Evolutionary conservation across 2,113 vertebrate genomes (phyloP), one percentile per base, ranked within the genome.

Genomic region (Lagopus leucura): DNA sequence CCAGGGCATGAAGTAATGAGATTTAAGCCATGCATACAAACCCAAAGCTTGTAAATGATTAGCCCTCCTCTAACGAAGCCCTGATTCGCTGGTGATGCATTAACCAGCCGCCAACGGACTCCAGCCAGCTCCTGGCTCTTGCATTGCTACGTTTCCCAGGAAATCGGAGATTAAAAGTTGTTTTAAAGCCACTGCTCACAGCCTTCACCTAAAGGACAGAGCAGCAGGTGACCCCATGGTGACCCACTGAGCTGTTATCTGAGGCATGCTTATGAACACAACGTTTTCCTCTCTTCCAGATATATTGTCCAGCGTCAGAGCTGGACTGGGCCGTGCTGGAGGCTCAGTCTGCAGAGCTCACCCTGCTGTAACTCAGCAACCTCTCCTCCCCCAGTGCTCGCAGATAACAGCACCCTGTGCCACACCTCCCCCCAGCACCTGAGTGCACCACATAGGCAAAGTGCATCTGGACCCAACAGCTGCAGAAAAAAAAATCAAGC

Each of bases 331-430:
- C 32, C 4, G 1, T 2, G 4, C 1, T 10, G 3, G 40, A 55
- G n/a, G 43, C 55, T 57, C 52, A 9, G 27, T 28, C 52, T 54
- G 57, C 50, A 45, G 50, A 66, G 28, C 16, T 2, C 18, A 17
- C 34, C 50, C 63, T 1, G 8, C 8, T 32, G 28, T 30, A 32
- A 19, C 32, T 30, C 54, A 30, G 28, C 25, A 57, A 32, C 24
- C 48, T 20, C 25, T 55, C 12, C 22, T 43, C 6, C n/a, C 30
- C 9, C 2, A 58, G 13, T 10, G 28, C 15, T 18, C 0, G 0
- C 8, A 3, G 8, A 21, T 1, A 3, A 32, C 0, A 0, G 32
- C 5, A 0, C 0, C 40, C 17, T 30, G 3, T 34, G 42, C 54
- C 15, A 1, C 24, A 4, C 24, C 61, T 2, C 10, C 48, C 25